Evolutionary conservation across 64 coral and sea anemone species (phyloP), one percentile per base, ranked within the genome.

Genomic region (Pocillopora damicornis): DNA sequence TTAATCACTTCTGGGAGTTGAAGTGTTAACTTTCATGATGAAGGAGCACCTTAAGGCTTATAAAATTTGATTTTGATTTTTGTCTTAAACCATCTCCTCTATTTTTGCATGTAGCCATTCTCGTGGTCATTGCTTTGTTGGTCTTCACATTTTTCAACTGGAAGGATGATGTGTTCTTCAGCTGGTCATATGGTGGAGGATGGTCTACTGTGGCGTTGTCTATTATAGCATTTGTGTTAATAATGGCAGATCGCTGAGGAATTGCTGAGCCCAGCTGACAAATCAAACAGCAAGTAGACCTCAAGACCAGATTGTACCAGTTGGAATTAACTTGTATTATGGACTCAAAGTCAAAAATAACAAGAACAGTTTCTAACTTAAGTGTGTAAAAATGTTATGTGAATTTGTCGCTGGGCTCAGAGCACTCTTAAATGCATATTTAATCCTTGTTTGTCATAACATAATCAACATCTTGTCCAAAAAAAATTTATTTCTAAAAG

Each of bases 201-300:
- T 98, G 96, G 96, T 95, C 96, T 8, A 95, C 96, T 2, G 93
- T 98, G 11, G 96, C 96, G 3, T 75, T 98, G 57, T 94, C 96
- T 6, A 81, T 98, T 78, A 98, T 98, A 83, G 96, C 93, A 58
- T 42, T 98, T 62, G 90, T 98, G 8, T 76, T 98, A 12, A 93
- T 98, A 60, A 93, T 95, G 93, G 96, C 96, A 12, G 96, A 98
- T 90, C 96, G 96, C 60, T 96, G 88, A 96, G 81, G 15, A 17
- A 15, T 5, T 72, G 8, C 13, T 58, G 81, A 73, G 65, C 81
- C 38, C 81, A 73, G 1, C 64, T 83, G 80, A 83, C 36, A 30
- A 26, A 71, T 23, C 11, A 45, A 16, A 83, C 9, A 45, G 16
- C 2, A 51, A 51, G 42, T 51, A 51, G 61, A 35, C 36, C 22